Base-by-base conservation (phyloP, 2,113 vertebrate species). In the Mus pahari region DNA sequence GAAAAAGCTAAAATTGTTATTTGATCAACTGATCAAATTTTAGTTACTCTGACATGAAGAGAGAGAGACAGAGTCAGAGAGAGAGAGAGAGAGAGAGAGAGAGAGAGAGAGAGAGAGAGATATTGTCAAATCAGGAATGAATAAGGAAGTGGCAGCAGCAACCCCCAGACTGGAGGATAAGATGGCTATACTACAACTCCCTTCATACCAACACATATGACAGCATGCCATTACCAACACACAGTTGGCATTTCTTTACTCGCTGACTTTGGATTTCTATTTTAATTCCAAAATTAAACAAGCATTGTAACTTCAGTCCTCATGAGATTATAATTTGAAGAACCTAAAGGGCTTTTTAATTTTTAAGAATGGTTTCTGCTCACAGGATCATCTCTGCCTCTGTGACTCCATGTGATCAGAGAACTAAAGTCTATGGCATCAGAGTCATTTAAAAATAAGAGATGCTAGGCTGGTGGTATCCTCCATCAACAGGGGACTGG, bases 221-320 rank as follows among this genome's bases (percentile, higher is more conserved):
- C 66, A 24, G 2, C 66, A 53, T 86, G 36, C 17, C 75, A 39
- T 19, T 42, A 36, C 73, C 17, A 73, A 53, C 62, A 53, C 73
- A 73, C 14, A 84, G 22, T 68, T 73, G 81, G 55, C 20, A 33
- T 86, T 55, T 66, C n/a, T 16, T 79, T 22, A 74, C 11, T 73
- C 11, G 7, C 33, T 73, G n/a, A 12, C n/a, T 91, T 91, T 75
- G 58, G 13, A 53, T 86, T 79, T 70, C 22, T 70, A 66, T 42
- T 90, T n/a, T 79, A 71, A 90, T 86, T 79, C n/a, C 33, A 39
- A 93, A 86, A 86, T 79, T 79, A 79, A 81, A 73, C 3, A 93
- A 66, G 1, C 33, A 48, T 31, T 81, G 5, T 55, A 39, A 12
- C 31, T 39, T 58, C 82, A 74, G 31, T 26, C 62, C 78, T 86